Evolutionary conservation across 2,113 vertebrate genomes (phyloP), one percentile per base, ranked within the genome.

Genomic region (Lontra canadensis): DNA sequence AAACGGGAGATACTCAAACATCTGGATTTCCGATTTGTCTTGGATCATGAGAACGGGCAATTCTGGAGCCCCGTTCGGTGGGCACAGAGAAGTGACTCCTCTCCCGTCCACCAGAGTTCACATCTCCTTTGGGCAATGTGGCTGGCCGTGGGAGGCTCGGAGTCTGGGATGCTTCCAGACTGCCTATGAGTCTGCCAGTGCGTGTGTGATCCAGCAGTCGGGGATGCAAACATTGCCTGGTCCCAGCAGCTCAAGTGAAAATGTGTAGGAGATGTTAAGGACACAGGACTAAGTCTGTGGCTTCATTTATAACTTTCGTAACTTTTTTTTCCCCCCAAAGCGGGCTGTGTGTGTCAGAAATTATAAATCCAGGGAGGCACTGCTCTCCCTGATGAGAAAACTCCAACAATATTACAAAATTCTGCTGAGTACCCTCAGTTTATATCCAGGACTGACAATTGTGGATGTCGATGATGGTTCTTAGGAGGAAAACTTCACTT

Each of bases 401-500:
- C 26, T 71, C n/a, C 57, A 55, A 29, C 0, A 73, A 49, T 10
- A 76, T 57, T 65, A 59, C 80, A 63, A 86, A 31, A 91, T 52
- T 52, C 65, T 1, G 0, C 52, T n/a, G 9, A 47, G 44, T 4
- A 39, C 20, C 0, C 55, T 61, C 14, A 0, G 20, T 71, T 42
- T 17, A 96, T 25, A 92, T 96, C 97, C 67, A 36, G 61, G 96
- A 47, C 90, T 80, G 4, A 91, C 74, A 31, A 36, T 90, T 36
- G 18, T 0, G 8, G 67, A 18, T 29, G 63, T 18, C 11, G 9
- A 4, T 7, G 26, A 59, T 2, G 34, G 74, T 31, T 65, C 29
- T 73, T 31, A 8, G 0, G n/a, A 42, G 84, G 87, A 44, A 76
- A 52, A 76, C 29, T 21, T 42, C 0, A 14, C 65, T 39, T 98